These are phyloP conservation scores for Papilio machaon DNA, from an alignment of 1,140 invertebrate genomes.

Conservation along the genomic window DNA sequence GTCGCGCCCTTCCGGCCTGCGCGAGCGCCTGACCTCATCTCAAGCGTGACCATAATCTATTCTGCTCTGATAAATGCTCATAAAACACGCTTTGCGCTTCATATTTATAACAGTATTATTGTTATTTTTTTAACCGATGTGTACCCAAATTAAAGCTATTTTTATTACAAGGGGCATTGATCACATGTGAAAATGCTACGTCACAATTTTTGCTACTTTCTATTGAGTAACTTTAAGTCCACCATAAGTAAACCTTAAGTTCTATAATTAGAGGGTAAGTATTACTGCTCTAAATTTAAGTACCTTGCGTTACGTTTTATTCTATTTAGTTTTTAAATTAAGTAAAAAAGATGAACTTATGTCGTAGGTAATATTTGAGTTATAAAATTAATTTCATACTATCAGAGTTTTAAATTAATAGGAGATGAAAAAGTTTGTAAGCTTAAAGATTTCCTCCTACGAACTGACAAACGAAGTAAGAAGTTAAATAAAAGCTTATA, in stretches of 20 bases:
- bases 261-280: no score
- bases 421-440: slow-evolving; percentile 17
- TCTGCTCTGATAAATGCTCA: slow-evolving; percentile 66
- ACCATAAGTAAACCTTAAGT: no score
- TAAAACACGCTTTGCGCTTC: slow-evolving; percentile 43
- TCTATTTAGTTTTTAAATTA: background rate
- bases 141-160: background rate
- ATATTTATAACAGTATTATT: slow-evolving; percentile 19
- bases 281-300: no score
- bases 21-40: slow-evolving; percentile 57
- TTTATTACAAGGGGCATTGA: background rate
- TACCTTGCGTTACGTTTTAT: background rate
- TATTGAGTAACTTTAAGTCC: no score
- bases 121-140: background rate
- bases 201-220: background rate
- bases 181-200: background rate
- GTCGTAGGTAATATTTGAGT: background rate
- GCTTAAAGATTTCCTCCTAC: slow-evolving; percentile 6
- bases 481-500: slow-evolving; percentile 22
- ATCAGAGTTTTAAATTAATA: slow-evolving; percentile 11
- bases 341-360: background rate
- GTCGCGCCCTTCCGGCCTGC: slow-evolving; percentile 77
- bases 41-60: slow-evolving; percentile 71
- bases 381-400: slow-evolving; percentile 16
- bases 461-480: slow-evolving; percentile 13